Base-by-base conservation (phyloP, 2,888 invertebrate genomes). In the Cephonodes hylas region DNA sequence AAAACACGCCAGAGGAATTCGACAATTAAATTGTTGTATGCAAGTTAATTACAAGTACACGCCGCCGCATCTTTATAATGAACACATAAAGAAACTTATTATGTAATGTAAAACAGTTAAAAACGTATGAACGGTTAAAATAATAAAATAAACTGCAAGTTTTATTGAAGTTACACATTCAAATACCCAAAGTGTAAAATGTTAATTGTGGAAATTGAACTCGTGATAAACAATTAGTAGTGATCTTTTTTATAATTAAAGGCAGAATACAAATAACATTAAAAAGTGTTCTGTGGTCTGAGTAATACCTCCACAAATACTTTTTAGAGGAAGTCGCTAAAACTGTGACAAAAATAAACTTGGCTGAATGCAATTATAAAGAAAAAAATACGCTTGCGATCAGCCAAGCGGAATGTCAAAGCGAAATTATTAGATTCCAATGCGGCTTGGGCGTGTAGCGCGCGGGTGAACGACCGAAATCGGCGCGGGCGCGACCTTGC, bases 401-500 rank as follows among this genome's bases (percentile, higher is more conserved):
- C 18, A 7, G 53, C 27, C 7, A 46, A 23, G 1, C 57, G 22
- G 20, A 38, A 38, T 34, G 34, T 42, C 38, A 20, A 34, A 22
- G 57, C 31, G 38, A 23, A 25, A 46, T 23, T 42, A 25, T 42
- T 59, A 34, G 44, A 45, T 20, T 44, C 42, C 46, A 34, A 44
- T 27, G 46, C 59, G 45, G 31, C 42, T 15, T 22, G 8, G 31
- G 25, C 72, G 67, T 67, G 70, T 67, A 73, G 69, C 69, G 74
- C 82, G 75, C 83, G 86, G 91, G 88, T 90, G 86, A 84, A 85
- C 83, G 93, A 80, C 93, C 93, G 88, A 81, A 88, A 85, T 89
- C 86, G 91, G 89, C 91, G 85, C 89, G 88, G 84, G 85, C 88
- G 87, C 90, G 93, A 91, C 93, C 91, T 88, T 91, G 93, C 88